phyloP scores from a whole-genome alignment of 1,140 invertebrate genomes.

The Sinella curviseta region DNA sequence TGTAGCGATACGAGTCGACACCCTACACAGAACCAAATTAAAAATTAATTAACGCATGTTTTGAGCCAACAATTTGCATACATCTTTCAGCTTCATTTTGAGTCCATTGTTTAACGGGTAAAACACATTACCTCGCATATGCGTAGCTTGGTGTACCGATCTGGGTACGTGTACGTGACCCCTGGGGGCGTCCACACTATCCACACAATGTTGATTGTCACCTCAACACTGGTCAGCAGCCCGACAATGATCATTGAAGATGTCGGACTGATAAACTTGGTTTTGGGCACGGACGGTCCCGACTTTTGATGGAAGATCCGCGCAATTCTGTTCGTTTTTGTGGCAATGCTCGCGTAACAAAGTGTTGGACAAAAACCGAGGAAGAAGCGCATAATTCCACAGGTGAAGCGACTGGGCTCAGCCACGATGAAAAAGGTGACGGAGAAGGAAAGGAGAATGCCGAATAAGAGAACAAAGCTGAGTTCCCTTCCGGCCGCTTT shows the following conservation, averaged over 20 bases:
- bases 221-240: constrained; percentile 59
- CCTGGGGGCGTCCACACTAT: constrained; percentile 57
- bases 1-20: constrained; percentile 60
- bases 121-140: constrained; percentile 50
- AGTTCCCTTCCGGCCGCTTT: constrained; percentile 63
- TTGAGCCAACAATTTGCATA: too few species aligned
- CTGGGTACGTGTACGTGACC: constrained; percentile 56
- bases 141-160: constrained; percentile 53
- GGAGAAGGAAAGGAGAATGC: constrained; percentile 60
- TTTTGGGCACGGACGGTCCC: constrained; percentile 51
- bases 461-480: constrained; percentile 57
- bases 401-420: constrained; percentile 56
- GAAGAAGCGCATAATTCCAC: constrained; percentile 61
- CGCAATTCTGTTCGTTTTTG: constrained; percentile 63
- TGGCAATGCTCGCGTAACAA: constrained; percentile 63
- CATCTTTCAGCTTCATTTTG: not conserved
- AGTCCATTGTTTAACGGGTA: too few species aligned
- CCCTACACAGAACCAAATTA: constrained; percentile 59
- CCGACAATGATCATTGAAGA: constrained; percentile 60
- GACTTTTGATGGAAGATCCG: constrained; percentile 59
- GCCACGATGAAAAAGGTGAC: constrained; percentile 63
- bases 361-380: constrained; percentile 61
- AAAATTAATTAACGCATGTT: constrained; percentile 44
- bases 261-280: constrained; percentile 52
- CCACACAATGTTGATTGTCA: constrained; percentile 60